A percentile compares a stretch with the other conserved stretches of the same genome.
These are phyloP conservation scores for Drosophila neoperkinsi DNA, from an alignment of 2,888 invertebrate species.

Conservation along the genomic window DNA sequence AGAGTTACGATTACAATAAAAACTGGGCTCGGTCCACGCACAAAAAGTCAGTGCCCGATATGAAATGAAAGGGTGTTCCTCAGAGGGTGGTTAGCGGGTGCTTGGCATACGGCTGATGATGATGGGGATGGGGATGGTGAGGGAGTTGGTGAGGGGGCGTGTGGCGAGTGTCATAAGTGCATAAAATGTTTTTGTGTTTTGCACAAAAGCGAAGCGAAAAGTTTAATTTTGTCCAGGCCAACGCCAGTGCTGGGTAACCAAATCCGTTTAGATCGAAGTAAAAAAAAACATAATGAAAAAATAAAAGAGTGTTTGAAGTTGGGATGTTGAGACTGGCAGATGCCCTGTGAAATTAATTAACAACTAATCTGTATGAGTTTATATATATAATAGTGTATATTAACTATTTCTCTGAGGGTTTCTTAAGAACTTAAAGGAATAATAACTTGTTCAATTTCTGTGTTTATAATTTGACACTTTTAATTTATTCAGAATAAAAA, in stretches of 20 bases:
- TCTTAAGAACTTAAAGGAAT: no score
- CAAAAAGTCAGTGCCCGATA: slow-evolving; percentile 52
- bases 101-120: not conserved
- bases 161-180: slow-evolving; percentile 73
- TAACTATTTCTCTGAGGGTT: not conserved
- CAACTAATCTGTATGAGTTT: not conserved
- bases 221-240: slow-evolving; percentile 78
- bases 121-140: not conserved
- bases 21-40: slow-evolving; percentile 70
- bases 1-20: slow-evolving; percentile 71
- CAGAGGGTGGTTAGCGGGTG: slow-evolving; percentile 44
- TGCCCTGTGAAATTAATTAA: slow-evolving; percentile 21
- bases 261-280: slow-evolving; percentile 79
- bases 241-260: slow-evolving; percentile 78
- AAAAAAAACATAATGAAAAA: slow-evolving; percentile 47
- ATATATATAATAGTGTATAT: no score
- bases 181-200: slow-evolving; percentile 76
- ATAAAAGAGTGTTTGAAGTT: not conserved
- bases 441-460: no score
- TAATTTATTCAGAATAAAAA: not conserved
- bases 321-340: not conserved
- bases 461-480: no score
- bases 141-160: slow-evolving; percentile 24
- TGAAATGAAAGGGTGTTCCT: slow-evolving; percentile 48
- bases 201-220: slow-evolving; percentile 75